Conservation (phyloP, 2,888 invertebrate species). For the Zygogramma bicolorata region DNA sequence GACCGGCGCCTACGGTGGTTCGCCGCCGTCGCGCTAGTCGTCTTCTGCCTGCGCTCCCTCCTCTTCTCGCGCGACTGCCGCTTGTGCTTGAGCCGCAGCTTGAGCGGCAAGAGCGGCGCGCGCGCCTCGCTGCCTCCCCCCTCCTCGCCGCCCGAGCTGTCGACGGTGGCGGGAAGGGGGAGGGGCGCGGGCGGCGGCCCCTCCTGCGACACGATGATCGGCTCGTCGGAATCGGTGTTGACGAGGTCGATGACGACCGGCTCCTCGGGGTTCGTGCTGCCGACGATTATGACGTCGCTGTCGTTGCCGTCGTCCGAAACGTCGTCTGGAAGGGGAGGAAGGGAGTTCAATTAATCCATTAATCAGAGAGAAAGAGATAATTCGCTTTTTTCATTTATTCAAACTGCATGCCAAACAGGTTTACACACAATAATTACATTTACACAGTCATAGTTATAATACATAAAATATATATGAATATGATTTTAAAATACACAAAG, state of each 20-base stretch:
- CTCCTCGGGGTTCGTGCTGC: constrained; percentile 48
- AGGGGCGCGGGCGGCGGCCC: constrained; percentile 34
- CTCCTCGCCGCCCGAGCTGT: constrained; percentile 31
- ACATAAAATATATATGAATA: too few species aligned
- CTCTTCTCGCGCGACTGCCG: constrained; percentile 50
- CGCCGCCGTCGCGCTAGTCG: too few species aligned
- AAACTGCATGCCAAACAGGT: too few species aligned
- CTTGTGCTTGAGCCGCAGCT: constrained; percentile 55
- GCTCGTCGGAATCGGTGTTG: constrained; percentile 59
- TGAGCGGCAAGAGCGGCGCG: constrained; percentile 53
- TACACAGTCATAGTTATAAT: too few species aligned
- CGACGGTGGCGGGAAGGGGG: constrained; percentile 33
- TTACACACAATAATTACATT: too few species aligned
- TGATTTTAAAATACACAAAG: too few species aligned
- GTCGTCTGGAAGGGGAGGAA: constrained; percentile 47
- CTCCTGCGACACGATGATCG: constrained; percentile 55
- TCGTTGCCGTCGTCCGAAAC: constrained; percentile 60
- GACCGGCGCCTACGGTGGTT: constrained; percentile 29
- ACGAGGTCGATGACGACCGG: constrained; percentile 57
- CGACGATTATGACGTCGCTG: constrained; percentile 63
- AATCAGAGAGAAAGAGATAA: too few species aligned
- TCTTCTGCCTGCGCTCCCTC: constrained; percentile 35
- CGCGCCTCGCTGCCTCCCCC: too few species aligned
- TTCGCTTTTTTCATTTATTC: too few species aligned
- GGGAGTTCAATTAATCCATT: too few species aligned